Base-by-base conservation (phyloP, 2,113 vertebrate species). In the Atlantisia rogersi region DNA sequence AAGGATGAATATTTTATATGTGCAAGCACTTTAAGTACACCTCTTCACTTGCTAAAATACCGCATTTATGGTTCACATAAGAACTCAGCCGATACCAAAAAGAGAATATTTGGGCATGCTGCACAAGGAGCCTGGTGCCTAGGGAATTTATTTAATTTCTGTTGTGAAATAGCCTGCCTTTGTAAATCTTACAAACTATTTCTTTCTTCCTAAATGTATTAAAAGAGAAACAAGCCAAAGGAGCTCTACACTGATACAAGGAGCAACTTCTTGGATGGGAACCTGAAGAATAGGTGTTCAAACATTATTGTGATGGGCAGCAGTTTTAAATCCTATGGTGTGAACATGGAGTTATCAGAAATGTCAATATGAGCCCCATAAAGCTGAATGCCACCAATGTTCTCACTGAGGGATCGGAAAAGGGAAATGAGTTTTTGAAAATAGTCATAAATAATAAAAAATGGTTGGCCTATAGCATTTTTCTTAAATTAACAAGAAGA, bases 381-480 rank as follows among this genome's bases (percentile, higher is more conserved):
- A 94, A 84, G 7, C 65, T 89, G 76, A 96, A 88, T 89, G 80
- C 80, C 94, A 94, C 82, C 86, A 65, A 21, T 92, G 80, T 86
- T 96, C 77, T 73, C 58, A 76, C 5, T 84, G 90, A 93, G 60
- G 50, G 44, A 76, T 10, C 64, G 77, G 73, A 82, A 92, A 94
- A 77, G 44, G 69, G 50, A 96, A 96, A 97, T 91, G 65, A 94
- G 69, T 50, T 88, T 94, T 92, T 95, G 48, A 94, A 95, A 97
- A 97, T 86, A 87, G 78, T 92, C 94, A 96, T 96, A 96, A 95
- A 95, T 94, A 97, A 96, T 96, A 88, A 85, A 94, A 94, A 85
- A 89, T 80, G 13, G 10, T 64, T 95, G 94, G 67, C 91, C 86
- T 93, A 96, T 95, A 79, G 69, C 77, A 93, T 92, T 97, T 96